Conservation (phyloP, 2,113 vertebrate species). For the Rostratula benghalensis region DNA sequence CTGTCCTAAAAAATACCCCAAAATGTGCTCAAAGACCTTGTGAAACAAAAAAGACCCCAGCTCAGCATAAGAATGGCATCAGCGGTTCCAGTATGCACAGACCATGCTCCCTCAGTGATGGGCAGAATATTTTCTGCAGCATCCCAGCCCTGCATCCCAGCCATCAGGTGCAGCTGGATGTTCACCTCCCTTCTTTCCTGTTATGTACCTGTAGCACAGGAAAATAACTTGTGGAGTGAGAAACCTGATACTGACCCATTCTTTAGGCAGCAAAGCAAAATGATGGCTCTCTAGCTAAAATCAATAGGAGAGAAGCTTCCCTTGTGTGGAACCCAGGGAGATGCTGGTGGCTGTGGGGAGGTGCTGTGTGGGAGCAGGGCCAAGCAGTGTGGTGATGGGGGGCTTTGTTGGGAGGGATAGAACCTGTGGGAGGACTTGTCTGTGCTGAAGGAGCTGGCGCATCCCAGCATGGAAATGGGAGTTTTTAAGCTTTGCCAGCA, state of each 20-base stretch:
- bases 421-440: background rate
- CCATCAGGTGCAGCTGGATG: accelerated
- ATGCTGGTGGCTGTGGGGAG: accelerated
- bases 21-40: background rate
- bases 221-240: background rate
- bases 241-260: background rate
- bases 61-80: accelerated
- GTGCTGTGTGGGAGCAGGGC: background rate
- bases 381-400: accelerated
- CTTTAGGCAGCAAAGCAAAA: background rate
- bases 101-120: accelerated
- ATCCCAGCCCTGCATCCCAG: background rate
- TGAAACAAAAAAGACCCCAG: background rate
- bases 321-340: background rate
- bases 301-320: accelerated
- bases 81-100: accelerated
- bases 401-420: background rate
- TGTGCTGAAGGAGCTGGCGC: background rate
- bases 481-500: background rate
- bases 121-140: background rate
- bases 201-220: background rate
- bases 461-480: background rate
- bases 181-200: background rate
- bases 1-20: background rate
- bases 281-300: background rate